phyloP scores from a whole-genome alignment of 2,888 invertebrate genomes.

The Coremacera marginata region DNA sequence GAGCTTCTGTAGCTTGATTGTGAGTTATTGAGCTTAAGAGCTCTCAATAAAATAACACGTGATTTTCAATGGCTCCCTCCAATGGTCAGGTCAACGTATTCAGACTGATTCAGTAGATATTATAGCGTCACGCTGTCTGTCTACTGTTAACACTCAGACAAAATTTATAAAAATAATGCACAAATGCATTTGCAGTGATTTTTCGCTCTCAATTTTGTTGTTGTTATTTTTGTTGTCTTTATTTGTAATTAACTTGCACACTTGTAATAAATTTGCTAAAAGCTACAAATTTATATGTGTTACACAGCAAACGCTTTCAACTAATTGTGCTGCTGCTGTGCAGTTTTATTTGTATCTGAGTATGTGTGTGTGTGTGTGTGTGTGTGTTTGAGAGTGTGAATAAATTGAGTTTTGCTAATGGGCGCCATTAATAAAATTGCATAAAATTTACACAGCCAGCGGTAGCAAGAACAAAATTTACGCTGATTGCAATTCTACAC shows the following conservation, averaged over 20 bases:
- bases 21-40: too few species aligned
- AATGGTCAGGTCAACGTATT: too few species aligned
- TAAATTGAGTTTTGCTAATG: constrained; percentile 22
- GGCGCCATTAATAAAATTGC: constrained; percentile 28
- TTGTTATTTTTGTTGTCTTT: neutral
- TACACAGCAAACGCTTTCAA: neutral
- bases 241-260: constrained; percentile 16
- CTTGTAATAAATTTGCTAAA: constrained; percentile 9
- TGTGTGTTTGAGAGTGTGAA: neutral
- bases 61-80: too few species aligned
- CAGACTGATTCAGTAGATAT: too few species aligned
- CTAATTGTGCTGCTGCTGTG: constrained; percentile 10
- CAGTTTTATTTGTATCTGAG: neutral
- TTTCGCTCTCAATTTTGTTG: neutral
- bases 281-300: constrained; percentile 17
- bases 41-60: too few species aligned
- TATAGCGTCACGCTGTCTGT: too few species aligned
- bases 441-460: constrained; percentile 15
- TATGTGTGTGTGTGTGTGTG: neutral
- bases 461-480: constrained; percentile 15
- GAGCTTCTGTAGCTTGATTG: too few species aligned
- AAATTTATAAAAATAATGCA: too few species aligned
- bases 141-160: too few species aligned
- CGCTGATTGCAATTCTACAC: constrained; percentile 19
- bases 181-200: too few species aligned